Percentiles rank a stretch among this genome's conserved stretches.
phyloP scores from a whole-genome alignment of 2,113 vertebrate genomes.

The Aegypius monachus region DNA sequence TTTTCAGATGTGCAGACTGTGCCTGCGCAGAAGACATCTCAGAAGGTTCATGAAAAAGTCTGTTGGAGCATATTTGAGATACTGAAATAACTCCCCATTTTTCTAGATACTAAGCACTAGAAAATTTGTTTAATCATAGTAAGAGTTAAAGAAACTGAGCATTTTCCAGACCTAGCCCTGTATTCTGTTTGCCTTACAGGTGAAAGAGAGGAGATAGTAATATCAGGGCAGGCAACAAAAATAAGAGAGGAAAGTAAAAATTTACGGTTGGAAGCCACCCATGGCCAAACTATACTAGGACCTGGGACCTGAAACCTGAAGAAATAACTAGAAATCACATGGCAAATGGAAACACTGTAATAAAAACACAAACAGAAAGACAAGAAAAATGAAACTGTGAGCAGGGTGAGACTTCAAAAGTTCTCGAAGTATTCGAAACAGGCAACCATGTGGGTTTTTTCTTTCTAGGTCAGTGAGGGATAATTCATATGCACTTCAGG shows the following conservation, averaged over 20 bases:
- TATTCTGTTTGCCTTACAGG: background rate
- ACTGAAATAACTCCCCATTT: background rate
- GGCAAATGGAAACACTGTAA: background rate
- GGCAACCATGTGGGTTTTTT: background rate
- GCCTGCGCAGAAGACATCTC: background rate
- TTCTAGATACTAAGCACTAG: background rate
- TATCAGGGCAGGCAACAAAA: background rate
- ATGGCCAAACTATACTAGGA: background rate
- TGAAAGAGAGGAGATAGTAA: background rate
- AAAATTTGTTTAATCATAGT: background rate
- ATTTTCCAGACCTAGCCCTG: background rate
- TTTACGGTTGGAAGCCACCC: background rate
- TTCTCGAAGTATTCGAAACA: background rate
- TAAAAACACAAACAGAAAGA: background rate
- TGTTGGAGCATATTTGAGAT: background rate
- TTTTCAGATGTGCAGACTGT: background rate
- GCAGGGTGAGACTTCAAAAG: background rate
- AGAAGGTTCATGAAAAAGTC: background rate
- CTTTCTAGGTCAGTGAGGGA: background rate
- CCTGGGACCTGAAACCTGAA: background rate
- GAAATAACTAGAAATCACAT: background rate
- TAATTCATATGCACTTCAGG: background rate
- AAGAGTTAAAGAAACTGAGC: background rate
- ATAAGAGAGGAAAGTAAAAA: background rate
- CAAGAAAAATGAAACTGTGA: background rate